Evolutionary conservation across 2,797 vertebrate genomes (phyloP).

Genomic region (Pseudochirops corinnae): DNA sequence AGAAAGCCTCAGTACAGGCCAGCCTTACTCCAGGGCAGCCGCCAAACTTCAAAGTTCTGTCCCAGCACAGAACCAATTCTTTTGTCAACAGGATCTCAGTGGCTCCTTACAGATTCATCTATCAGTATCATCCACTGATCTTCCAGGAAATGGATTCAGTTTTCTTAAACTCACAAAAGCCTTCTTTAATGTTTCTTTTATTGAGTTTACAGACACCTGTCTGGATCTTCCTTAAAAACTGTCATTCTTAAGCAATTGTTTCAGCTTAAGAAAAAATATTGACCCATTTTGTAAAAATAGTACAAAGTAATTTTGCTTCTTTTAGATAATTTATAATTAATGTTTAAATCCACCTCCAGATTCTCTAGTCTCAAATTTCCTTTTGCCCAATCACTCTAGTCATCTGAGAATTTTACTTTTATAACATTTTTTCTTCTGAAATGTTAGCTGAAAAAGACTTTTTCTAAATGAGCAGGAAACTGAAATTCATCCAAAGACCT

Average conservation of each 20-base stretch:
- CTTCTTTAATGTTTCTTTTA: conserved; percentile 7
- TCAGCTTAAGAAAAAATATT: conserved; percentile 33
- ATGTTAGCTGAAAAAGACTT: conserved; percentile 58
- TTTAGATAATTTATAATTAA: conserved; percentile 46
- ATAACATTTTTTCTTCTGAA: conserved; percentile 49
- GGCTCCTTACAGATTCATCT: background rate
- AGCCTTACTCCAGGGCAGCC: background rate
- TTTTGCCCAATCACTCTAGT: conserved; percentile 67
- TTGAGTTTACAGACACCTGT: conserved; percentile 26
- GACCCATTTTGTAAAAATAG: conserved; percentile 29
- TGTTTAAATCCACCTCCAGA: conserved; percentile 70
- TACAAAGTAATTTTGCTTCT: conserved; percentile 51
- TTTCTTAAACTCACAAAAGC: conserved; percentile 50
- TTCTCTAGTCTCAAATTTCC: conserved; percentile 36
- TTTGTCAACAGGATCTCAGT: background rate
- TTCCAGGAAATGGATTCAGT: background rate
- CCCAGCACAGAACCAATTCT: background rate
- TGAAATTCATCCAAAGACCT: conserved; percentile 61
- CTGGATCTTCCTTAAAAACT: conserved; percentile 15
- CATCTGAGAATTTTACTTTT: conserved; percentile 64
- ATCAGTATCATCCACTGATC: background rate
- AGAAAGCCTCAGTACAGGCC: accelerated
- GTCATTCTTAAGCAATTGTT: background rate
- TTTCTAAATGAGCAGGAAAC: conserved; percentile 72
- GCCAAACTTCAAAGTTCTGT: conserved; percentile 47